Percentiles rank a stretch among this genome's conserved stretches.
These are phyloP conservation scores for Lamproptera curius DNA, from an alignment of 2,888 invertebrate genomes.

Conservation along the genomic window DNA sequence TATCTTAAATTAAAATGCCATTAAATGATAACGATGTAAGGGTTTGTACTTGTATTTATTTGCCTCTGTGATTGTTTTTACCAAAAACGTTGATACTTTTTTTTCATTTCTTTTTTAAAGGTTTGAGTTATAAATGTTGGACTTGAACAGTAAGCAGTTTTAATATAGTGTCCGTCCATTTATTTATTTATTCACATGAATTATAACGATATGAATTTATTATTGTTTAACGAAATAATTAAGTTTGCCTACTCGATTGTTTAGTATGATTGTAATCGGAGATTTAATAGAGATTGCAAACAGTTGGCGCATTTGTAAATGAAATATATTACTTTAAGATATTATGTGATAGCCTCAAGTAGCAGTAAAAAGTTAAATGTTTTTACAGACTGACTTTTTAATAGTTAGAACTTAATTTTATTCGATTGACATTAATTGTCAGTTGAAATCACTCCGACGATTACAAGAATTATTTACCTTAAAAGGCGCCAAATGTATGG, in stretches of 20 bases:
- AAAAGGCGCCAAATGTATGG: not conserved
- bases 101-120: slow-evolving; percentile 1
- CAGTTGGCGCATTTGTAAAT: too few species aligned
- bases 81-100: slow-evolving; percentile 30
- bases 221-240: not conserved
- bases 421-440: not conserved
- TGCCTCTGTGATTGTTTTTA: slow-evolving; percentile 35
- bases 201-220: not conserved
- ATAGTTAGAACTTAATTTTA: slow-evolving; percentile 1
- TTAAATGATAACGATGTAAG: too few species aligned
- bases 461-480: not conserved
- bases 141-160: not conserved
- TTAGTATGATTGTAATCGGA: too few species aligned
- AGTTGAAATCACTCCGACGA: not conserved
- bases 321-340: too few species aligned
- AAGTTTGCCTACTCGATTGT: too few species aligned
- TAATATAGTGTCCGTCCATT: slow-evolving; percentile 17
- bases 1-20: too few species aligned
- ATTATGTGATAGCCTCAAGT: not conserved
- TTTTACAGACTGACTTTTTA: slow-evolving; percentile 12
- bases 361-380: not conserved
- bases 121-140: slow-evolving; percentile 4
- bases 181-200: not conserved
- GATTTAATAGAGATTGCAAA: too few species aligned
- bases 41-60: too few species aligned